Evolutionary conservation across 1,140 invertebrate species (phyloP), one percentile per base, ranked within the genome.

Genomic region (Megalonaias nervosa): DNA sequence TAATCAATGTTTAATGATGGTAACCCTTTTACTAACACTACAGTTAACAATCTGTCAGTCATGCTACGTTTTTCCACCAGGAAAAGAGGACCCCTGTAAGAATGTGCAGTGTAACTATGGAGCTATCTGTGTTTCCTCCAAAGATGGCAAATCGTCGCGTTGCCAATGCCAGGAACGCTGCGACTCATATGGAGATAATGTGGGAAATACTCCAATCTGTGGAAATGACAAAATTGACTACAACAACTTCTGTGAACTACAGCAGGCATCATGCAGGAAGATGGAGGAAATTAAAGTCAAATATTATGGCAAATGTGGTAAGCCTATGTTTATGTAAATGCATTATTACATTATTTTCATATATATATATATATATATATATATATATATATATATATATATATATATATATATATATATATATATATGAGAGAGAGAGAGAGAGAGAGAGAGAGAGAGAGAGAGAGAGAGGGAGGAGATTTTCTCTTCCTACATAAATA

Each of bases 181-280:
- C 90, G 94, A 95, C 93, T 88, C 94, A 90, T 97, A 95, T 88
- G 95, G 95, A 1, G 95, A 96, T 90, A 95, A 95, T 90, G 92
- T 94, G 64, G 94, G 94, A 64, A 94, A 96, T 91, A 88, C 88
- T 79, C 96, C 96, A 1, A 95, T 98, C 19, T 98, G 97, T 90
- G 96, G 96, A 69, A 94, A 94, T 59, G 95, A 98, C 89, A 96
- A 96, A 65, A 95, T 96, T 84, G 96, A 96, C 71, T 97, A 98
- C 90, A 92, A 93, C 17, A 95, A 95, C 85, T 92, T 94, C 71
- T 98, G 96, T 92, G 95, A 97, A 85, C 92, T 98, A 88, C 93
- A 94, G 79, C 92, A 93, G 79, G 93, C 93, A 21, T 94, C 96
- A 2, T 98, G 96, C 90, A 91, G 92, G 26, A 90, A 92, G 17